Base-by-base conservation (phyloP, 2,888 invertebrate genomes). In the Colostygia pectinataria region DNA sequence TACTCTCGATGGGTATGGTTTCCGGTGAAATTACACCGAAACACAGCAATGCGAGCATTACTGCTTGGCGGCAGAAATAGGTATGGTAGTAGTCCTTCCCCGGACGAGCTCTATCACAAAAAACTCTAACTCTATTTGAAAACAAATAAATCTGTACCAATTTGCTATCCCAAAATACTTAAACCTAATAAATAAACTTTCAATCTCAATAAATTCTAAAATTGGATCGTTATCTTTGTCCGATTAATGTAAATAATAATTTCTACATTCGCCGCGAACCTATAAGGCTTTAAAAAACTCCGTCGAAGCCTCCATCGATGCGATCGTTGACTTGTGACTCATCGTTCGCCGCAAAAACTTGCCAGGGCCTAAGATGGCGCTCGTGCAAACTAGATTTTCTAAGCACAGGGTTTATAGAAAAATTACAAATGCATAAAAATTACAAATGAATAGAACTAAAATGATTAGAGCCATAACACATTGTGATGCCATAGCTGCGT, bases 301-400 rank as follows among this genome's bases (percentile, higher is more conserved):
- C 49, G 34, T 51, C 67, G 65, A 66, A 71, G 67, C 62, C 58
- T 52, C 53, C 50, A 61, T 29, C 63, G 55, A 45, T 25, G 31
- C 51, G 61, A 51, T 51, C 84, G 73, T 84, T 83, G 83, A 85
- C 83, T 43, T 40, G 57, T 85, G 87, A 87, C 58, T 85, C 86
- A 87, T 73, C 71, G 67, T 43, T 73, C 70, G 66, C 48, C 49
- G 70, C 72, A 79, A 78, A 77, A 79, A 77, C 68, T 71, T 50
- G 69, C 48, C 39, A 25, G 24, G 49, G 57, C 41, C 56, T 82
- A 82, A 79, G 63, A 78, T 73, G 74, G 37, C 54, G 71, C 32
- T 37, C 5, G 20, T 4, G 20, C 20, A 20, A 20, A 5, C 6
- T 20, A 20, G 4, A 18, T 18, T 4, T 18, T 18, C 4, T 4